A percentile compares a stretch with the other conserved stretches of the same genome.
phyloP scores from a whole-genome alignment of 2,113 vertebrate genomes.

The Oryzias javanicus region DNA sequence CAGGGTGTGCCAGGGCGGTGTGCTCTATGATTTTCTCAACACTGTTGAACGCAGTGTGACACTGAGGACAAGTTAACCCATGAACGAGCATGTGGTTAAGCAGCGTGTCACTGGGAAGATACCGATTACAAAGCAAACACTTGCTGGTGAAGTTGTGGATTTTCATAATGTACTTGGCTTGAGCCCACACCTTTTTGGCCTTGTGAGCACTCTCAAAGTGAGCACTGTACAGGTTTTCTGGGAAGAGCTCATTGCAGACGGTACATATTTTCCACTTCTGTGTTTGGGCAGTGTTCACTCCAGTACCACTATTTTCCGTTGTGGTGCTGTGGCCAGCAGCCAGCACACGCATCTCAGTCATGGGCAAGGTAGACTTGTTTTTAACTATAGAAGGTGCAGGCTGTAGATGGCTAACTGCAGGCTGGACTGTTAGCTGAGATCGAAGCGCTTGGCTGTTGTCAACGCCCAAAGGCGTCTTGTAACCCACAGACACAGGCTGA shows the following conservation, averaged over 20 bases:
- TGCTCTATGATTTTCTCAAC: slow-evolving; percentile 96
- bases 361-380: slow-evolving; percentile 61
- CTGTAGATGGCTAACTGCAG: slow-evolving; percentile 88
- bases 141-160: slow-evolving; percentile 99
- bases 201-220: slow-evolving; percentile 98
- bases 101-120: slow-evolving; percentile 92
- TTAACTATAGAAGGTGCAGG: slow-evolving; percentile 82
- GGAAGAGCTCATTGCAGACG: slow-evolving; percentile 97
- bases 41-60: slow-evolving; percentile 92
- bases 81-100: slow-evolving; percentile 99
- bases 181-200: slow-evolving; percentile 92
- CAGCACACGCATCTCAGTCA: slow-evolving; percentile 77
- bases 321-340: slow-evolving; percentile 69
- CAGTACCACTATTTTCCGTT: slow-evolving; percentile 45
- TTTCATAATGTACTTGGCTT: slow-evolving; percentile 98
- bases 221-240: slow-evolving; percentile 93
- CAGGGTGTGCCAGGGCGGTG: slow-evolving; percentile 84
- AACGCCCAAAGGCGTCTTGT: slow-evolving; percentile 78
- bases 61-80: slow-evolving; percentile 94
- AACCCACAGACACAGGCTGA: slow-evolving; percentile 80
- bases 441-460: slow-evolving; percentile 79
- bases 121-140: slow-evolving; percentile 97
- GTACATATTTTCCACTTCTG: slow-evolving; percentile 99
- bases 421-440: slow-evolving; percentile 82
- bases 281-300: slow-evolving; percentile 83